Evolutionary conservation across 2,797 vertebrate genomes (phyloP), one percentile per base, ranked within the genome.

Genomic region (Hirundo rustica): DNA sequence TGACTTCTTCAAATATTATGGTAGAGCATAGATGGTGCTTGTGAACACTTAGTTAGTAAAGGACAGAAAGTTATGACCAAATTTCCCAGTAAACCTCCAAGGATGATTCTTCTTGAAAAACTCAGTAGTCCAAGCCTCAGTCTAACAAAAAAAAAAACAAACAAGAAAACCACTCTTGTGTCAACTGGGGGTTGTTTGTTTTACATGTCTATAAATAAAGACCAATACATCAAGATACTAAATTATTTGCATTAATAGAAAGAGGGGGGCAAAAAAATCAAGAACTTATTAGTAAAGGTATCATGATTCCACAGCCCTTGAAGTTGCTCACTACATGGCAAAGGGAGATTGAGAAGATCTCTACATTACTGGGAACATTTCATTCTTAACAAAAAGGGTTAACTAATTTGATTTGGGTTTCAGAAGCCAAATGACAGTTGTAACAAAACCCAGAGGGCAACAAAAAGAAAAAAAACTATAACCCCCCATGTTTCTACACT

Each of bases 51-150:
- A 79, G 29, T 23, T 32, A 55, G 7, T 18, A 42, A 62, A 81
- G 21, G 32, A 64, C 29, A 71, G 32, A 40, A 27, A 72, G 30
- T 42, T 67, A 61, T 0, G 1, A 34, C 54, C 21, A 45, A 40
- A 12, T 50, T 81, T 81, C 47, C 70, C n/a, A 44, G 70, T 44
- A 85, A 78, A 60, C 12, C n/a, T 92, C 27, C n/a, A 73, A 44
- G 80, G 42, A 87, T 29, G 14, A 80, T 66, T 91, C 70, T 70
- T 18, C 60, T 87, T 65, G 54, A 64, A 72, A 91, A 88, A 81
- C 10, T n/a, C 36, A 48, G 18, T 30, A 64, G 34, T 57, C 18
- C 34, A 50, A 42, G 44, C 11, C 15, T 7, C 30, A 42, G 15
- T 5, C 19, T 73, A 85, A 38, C 0, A 1, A 18, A 30, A 12